Conservation (phyloP, 2,113 vertebrate species). For the Acinonyx jubatus region DNA sequence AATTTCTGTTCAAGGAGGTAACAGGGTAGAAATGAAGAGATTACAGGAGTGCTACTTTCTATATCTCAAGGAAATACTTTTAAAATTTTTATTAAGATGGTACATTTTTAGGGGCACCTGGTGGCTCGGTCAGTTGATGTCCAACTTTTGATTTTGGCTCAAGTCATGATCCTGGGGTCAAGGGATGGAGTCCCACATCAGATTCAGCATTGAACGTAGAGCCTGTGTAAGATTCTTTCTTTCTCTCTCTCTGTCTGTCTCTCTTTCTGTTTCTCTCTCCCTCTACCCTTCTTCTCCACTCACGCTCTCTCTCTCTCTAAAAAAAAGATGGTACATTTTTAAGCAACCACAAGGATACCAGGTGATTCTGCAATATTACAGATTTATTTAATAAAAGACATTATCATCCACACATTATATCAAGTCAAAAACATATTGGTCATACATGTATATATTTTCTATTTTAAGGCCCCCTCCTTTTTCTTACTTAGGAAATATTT, state of each 20-base stretch:
- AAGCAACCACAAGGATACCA: neutral
- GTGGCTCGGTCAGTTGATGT: no score
- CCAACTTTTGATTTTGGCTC: no score
- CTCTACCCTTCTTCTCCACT: no score
- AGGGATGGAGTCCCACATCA: no score
- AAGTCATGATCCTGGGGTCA: no score
- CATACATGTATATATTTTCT: neutral
- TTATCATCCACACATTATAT: neutral
- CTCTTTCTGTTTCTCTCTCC: no score
- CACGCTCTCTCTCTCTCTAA: no score
- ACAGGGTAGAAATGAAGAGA: neutral
- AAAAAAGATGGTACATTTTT: neutral
- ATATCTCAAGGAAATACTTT: neutral
- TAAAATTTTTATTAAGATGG: neutral
- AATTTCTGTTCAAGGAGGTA: neutral
- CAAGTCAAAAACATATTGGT: neutral
- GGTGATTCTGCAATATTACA: neutral
- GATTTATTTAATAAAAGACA: neutral
- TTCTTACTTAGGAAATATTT: conserved; percentile 49
- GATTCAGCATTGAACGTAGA: no score
- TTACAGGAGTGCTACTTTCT: neutral
- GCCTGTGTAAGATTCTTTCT: no score
- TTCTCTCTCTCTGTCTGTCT: no score
- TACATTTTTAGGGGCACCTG: neutral
- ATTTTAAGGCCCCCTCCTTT: neutral